A percentile compares a stretch with the other conserved stretches of the same genome.
Evolutionary conservation across 2,797 vertebrate species (phyloP).

Genomic region (Enteromius viviparus): DNA sequence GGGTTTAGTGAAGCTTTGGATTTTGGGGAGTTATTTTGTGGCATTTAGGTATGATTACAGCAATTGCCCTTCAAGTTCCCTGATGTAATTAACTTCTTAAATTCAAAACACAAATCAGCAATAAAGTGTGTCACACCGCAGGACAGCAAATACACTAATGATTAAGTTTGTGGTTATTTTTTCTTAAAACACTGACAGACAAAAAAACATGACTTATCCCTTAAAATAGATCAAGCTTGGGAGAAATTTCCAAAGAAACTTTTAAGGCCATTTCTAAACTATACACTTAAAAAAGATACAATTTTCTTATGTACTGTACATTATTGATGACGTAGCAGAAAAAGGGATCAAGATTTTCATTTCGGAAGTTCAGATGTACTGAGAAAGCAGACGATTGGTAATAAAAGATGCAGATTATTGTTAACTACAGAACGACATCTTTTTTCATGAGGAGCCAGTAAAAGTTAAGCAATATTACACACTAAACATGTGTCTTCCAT

Average conservation of each 20-base stretch:
- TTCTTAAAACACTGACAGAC: neutral
- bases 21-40: neutral
- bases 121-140: neutral
- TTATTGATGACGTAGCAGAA: neutral
- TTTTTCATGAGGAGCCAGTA: neutral
- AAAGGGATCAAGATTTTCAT: neutral
- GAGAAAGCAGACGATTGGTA: neutral
- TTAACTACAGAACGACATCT: neutral
- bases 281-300: neutral
- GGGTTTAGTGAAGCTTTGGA: neutral
- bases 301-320: neutral
- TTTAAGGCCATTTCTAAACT: neutral
- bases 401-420: neutral
- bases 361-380: neutral
- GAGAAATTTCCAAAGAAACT: too few species aligned
- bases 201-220: neutral
- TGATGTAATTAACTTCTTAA: neutral
- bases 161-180: neutral
- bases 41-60: neutral
- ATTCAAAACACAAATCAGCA: slow-evolving; percentile 1
- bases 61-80: neutral
- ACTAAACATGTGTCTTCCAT: neutral
- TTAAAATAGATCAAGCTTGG: neutral
- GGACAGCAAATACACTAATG: neutral
- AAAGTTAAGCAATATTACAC: neutral